Evolutionary conservation across 1,140 invertebrate species (phyloP), one percentile per base, ranked within the genome.

Genomic region (Drosophila lowei): DNA sequence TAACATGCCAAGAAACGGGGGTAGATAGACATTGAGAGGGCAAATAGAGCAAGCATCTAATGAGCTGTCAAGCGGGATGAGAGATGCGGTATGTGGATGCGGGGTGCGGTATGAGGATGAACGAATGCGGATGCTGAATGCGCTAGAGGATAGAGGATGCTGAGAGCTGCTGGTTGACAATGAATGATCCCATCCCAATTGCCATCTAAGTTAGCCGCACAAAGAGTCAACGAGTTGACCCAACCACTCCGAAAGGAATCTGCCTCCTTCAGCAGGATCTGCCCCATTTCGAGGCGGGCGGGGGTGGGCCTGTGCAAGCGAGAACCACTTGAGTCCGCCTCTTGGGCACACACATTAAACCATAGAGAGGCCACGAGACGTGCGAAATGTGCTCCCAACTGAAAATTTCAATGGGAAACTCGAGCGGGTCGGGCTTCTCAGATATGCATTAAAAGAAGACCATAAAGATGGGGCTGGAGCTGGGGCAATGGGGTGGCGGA

Each of bases 381-480:
- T 78, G 73, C 73, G 59, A 81, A 76, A 80, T 79, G 70, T 62
- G 71, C 62, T 74, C 63, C 48, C 63, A 59, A 57, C 53, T 52
- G 34, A 72, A 64, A 62, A 46, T 65, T 76, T 79, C 71, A 72
- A 78, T 78, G 76, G 76, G 61, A 18, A 41, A 9, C 8, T 38
- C 11, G 21, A 21, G 50, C 30, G 42, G 56, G 16, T 16, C 48
- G 34, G 49, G 77, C 34, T 73, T 72, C 77, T 85, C 77, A 74
- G 80, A 77, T 84, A 84, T 84, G 80, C 80, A 84, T 85, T 84
- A 84, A 85, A 84, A 85, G 80, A 70, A 68, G 68, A 55, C 64
- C 66, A 57, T 41, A 56, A 68, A 5, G 11, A 38, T 5, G 34
- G 34, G 34, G 34, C 57, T 53, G 34, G 68, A 16, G 25, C 6